phyloP scores from a whole-genome alignment of 2,888 invertebrate genomes.

The Volucella bombylans region DNA sequence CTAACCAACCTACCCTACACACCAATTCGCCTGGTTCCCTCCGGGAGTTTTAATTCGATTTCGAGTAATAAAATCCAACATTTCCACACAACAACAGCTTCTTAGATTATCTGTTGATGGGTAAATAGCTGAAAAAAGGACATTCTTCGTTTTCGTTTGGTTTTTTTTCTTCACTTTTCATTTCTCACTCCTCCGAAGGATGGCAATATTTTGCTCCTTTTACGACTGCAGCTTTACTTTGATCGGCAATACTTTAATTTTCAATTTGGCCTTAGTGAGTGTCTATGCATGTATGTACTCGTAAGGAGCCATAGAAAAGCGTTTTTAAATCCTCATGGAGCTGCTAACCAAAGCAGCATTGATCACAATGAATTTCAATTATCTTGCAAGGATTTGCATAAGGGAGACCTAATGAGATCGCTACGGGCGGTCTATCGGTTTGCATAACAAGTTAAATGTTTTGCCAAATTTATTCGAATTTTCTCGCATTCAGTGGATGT shows the following conservation, averaged over 20 bases:
- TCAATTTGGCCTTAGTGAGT: not conserved
- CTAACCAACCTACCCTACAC: not conserved
- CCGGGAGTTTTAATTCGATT: slow-evolving; percentile 52
- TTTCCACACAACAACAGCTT: slow-evolving; percentile 42
- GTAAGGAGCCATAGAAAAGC: not conserved
- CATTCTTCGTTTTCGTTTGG: not conserved
- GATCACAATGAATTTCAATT: slow-evolving; percentile 53
- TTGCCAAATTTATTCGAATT: slow-evolving; percentile 1
- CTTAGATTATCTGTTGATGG: slow-evolving; percentile 53
- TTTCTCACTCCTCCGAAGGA: too few relatives aligned
- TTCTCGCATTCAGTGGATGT: slow-evolving; percentile 24
- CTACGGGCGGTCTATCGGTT: slow-evolving; percentile 1
- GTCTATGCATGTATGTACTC: too few relatives aligned
- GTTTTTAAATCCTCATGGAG: slow-evolving; percentile 35
- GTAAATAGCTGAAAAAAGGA: slow-evolving; percentile 18
- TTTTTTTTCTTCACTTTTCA: too few relatives aligned
- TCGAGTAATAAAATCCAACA: slow-evolving; percentile 56
- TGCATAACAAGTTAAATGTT: slow-evolving; percentile 9
- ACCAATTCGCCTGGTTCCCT: not conserved
- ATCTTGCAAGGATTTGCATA: slow-evolving; percentile 43
- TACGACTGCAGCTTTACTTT: slow-evolving; percentile 18
- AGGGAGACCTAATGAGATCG: slow-evolving; percentile 24
- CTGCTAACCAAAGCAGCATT: slow-evolving; percentile 14
- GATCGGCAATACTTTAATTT: slow-evolving; percentile 38
- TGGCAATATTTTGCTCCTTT: not conserved